Percentiles rank a stretch among this genome's conserved stretches.
phyloP scores from a whole-genome alignment of 2,888 invertebrate genomes.

The Sipha maydis region DNA sequence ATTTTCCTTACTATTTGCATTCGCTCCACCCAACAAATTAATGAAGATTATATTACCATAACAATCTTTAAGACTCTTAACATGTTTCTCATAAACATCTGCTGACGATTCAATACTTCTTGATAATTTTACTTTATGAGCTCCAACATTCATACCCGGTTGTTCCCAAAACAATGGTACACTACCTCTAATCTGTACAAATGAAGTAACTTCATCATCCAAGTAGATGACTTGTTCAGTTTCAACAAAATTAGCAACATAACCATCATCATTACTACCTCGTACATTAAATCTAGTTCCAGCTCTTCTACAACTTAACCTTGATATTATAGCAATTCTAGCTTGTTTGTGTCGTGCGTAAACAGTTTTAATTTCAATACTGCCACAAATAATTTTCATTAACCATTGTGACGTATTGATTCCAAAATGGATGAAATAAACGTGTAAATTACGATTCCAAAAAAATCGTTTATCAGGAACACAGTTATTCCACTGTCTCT shows the following conservation, averaged over 20 bases:
- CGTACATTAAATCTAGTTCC: constrained; percentile 98
- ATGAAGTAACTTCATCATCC: constrained; percentile 90
- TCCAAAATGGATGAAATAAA: constrained; percentile 90
- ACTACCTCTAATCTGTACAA: constrained; percentile 93
- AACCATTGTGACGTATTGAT: constrained; percentile 93
- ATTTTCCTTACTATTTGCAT: constrained; percentile 93
- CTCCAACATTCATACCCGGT: constrained; percentile 97
- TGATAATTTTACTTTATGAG: constrained; percentile 97
- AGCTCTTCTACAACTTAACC: constrained; percentile 96
- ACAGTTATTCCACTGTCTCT: constrained; percentile 82
- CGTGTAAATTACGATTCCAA: constrained; percentile 97
- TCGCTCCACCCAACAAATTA: constrained; percentile 88
- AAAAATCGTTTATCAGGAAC: constrained; percentile 95
- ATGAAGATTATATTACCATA: constrained; percentile 93
- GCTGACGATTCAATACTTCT: constrained; percentile 94
- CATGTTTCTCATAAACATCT: constrained; percentile 92
- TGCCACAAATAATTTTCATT: constrained; percentile 95
- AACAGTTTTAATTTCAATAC: constrained; percentile 96
- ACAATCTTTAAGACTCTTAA: constrained; percentile 83
- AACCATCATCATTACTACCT: constrained; percentile 98
- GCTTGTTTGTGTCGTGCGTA: constrained; percentile 96
- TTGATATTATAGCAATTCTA: constrained; percentile 92
- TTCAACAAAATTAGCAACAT: constrained; percentile 99
- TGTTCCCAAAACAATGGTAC: constrained; percentile 99
- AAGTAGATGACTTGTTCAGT: constrained; percentile 96